Conservation (phyloP, 2,888 invertebrate species). For the Anthoptus insignis region DNA sequence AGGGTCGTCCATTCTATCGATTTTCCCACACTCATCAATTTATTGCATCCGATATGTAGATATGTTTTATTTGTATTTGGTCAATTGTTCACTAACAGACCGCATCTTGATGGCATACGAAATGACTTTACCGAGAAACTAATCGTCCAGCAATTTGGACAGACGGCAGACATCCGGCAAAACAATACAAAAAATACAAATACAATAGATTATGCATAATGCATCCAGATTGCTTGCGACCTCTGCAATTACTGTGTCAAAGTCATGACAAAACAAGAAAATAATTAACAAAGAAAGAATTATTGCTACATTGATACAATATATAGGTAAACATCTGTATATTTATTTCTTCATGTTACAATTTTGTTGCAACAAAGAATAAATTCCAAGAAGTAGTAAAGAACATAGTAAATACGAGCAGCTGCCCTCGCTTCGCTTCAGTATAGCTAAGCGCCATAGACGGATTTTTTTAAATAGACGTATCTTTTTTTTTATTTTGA, state of each 20-base stretch:
- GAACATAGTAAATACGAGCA: too few relatives aligned
- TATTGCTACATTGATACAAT: too few relatives aligned
- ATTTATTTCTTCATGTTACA: too few relatives aligned
- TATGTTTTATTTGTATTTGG: conserved; percentile 46
- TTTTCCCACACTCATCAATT: conserved; percentile 43
- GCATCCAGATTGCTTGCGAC: conserved; percentile 48
- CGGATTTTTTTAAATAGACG: too few relatives aligned
- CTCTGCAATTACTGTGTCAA: conserved; percentile 39
- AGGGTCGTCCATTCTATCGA: too few relatives aligned
- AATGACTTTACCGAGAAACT: conserved; percentile 73
- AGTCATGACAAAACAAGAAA: background rate
- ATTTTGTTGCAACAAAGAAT: too few relatives aligned
- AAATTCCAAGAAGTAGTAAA: too few relatives aligned
- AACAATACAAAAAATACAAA: too few relatives aligned
- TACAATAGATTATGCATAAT: conserved; percentile 61
- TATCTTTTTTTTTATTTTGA: too few relatives aligned
- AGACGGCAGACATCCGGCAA: conserved; percentile 74
- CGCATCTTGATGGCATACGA: conserved; percentile 53
- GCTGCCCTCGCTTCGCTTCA: too few relatives aligned
- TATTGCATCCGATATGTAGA: conserved; percentile 54
- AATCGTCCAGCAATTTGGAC: conserved; percentile 79
- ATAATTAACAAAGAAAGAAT: background rate
- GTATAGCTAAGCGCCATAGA: too few relatives aligned
- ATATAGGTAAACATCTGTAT: too few relatives aligned
- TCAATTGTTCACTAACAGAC: conserved; percentile 46